Evolutionary conservation across 2,113 vertebrate species (phyloP), one percentile per base, ranked within the genome.

Genomic region (Myocastor coypus): DNA sequence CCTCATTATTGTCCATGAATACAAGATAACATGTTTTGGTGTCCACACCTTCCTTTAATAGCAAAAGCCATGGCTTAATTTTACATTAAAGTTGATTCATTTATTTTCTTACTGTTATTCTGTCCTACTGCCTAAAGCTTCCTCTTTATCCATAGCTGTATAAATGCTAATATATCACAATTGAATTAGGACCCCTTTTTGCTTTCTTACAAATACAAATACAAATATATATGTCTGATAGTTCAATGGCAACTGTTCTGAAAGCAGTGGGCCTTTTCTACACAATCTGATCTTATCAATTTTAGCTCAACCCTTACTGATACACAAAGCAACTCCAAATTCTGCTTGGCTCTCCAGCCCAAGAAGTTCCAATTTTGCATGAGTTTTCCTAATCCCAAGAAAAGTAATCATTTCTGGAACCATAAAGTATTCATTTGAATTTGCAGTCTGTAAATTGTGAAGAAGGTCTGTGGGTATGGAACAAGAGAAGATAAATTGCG

Each of bases 401-500:
- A 96, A 96, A 98, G 91, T 93, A 93, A 92, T 97, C 94, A 94
- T 98, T 97, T 97, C 94, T 90, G 95, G 52, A 96, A 97, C 94
- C 84, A 94, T 55, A 97, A 97, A 94, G 92, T 66, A 97, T 94
- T 94, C 28, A 64, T 73, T 96, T 98, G 92, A 97, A 98, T 98
- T 97, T 98, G 96, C 97, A 98, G 96, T 66, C 95, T 87, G 77
- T 92, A 96, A 95, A 97, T 97, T 97, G 94, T 97, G 94, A 97
- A 96, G 93, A 77, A 97, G 97, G 83, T 91, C 94, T 94, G 89
- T 96, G 97, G 83, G 84, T 97, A 83, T 98, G 96, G 98, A 98
- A 98, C 96, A 98, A 98, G 98, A 98, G 93, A 77, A 96, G 90
- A 96, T 94, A 97, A 97, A 98, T 92, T 96, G 96, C 96, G 98